Evolutionary conservation across 2,797 vertebrate species (phyloP), one percentile per base, ranked within the genome.

Genomic region (Danio aesculapii): DNA sequence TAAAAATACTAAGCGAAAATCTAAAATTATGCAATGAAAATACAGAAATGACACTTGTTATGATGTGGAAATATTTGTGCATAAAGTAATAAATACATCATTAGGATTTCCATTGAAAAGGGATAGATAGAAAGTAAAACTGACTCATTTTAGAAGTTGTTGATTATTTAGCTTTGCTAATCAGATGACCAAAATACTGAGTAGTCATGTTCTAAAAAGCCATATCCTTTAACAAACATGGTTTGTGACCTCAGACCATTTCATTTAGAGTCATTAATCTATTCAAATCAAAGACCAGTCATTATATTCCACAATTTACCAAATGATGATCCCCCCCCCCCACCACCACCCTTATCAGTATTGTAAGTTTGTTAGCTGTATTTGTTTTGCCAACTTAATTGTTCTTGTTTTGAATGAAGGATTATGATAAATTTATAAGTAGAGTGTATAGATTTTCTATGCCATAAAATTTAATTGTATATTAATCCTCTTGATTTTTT

Each of bases 121-220:
- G 41, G 17, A 30, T 39, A 55, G 50, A 55, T 53, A 12, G 68
- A 71, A 71, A 71, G 10, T 17, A 49, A 55, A 71, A 55, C 16
- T 30, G 55, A 4, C 12, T 8, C 0, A 7, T 75, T 39, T 41
- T 6, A 41, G 14, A 61, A 6, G 46, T 50, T 17, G 8, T 7
- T 62, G 46, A 16, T 75, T 12, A 1, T 39, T 16, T 74, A n/a
- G 44, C 8, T 74, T 61, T 30, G 17, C 30, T 3, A 4, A 8
- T 70, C 49, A 53, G 14, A 39, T 52, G 13, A 39, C 4, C 13
- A 39, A 70, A 41, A 70, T 53, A 0, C 16, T 70, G 16, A 53
- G 3, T 6, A 50, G 6, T 41, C 21, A 68, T 50, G 14, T 16
- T 44, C 5, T 44, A 6, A 17, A 49, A 66, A 66, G 5, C 17